Conservation (phyloP, 2,888 invertebrate genomes). For the Neoitamus cyanurus region DNA sequence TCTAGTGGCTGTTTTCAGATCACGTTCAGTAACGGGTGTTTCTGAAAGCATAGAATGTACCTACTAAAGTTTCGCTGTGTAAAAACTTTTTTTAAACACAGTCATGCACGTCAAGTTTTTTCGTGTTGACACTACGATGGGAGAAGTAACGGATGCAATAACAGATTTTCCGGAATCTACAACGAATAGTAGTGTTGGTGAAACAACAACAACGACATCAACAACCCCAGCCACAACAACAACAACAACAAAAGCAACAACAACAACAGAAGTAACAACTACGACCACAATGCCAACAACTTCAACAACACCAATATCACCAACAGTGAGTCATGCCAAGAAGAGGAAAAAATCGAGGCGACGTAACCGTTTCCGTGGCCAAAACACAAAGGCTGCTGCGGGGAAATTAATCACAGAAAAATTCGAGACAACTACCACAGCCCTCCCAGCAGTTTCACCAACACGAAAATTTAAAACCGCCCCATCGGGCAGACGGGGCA, state of each 20-base stretch:
- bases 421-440: not conserved
- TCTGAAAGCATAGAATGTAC: too few relatives aligned
- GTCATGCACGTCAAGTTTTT: too few relatives aligned
- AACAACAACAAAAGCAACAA: too few relatives aligned
- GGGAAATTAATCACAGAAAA: not conserved
- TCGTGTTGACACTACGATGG: not conserved
- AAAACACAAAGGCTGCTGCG: too few relatives aligned
- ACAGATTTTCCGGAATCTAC: not conserved
- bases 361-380: not conserved
- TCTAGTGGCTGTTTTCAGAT: too few relatives aligned
- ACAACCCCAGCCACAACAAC: not conserved
- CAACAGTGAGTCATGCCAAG: not conserved
- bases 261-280: slow-evolving; percentile 6
- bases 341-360: slow-evolving; percentile 14
- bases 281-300: too few relatives aligned
- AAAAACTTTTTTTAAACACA: too few relatives aligned
- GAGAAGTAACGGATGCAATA: not conserved
- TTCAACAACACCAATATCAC: not conserved
- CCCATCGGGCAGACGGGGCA: not conserved
- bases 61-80: too few relatives aligned
- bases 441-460: not conserved
- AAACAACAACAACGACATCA: not conserved
- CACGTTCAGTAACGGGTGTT: too few relatives aligned
- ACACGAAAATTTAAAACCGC: not conserved
- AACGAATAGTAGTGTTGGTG: not conserved